Evolutionary conservation across 2,888 invertebrate species (phyloP).

Genomic region (Meghimatium bilineatum): DNA sequence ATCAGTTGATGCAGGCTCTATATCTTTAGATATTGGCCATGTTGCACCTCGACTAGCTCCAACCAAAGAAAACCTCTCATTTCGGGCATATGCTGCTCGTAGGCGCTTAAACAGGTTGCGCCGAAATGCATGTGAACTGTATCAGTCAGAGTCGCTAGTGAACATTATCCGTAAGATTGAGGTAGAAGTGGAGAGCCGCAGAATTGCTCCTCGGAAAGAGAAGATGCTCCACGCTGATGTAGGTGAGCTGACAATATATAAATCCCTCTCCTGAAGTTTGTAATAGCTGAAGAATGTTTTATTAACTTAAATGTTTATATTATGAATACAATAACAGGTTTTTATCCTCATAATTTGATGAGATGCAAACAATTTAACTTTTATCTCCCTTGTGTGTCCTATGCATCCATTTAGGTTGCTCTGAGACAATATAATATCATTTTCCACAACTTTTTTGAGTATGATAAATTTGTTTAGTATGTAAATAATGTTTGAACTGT

Average conservation of each 20-base stretch:
- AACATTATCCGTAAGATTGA: conserved; percentile 84
- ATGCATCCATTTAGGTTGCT: too few relatives aligned
- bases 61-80: conserved; percentile 76
- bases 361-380: too few relatives aligned
- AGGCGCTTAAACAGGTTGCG: conserved; percentile 75
- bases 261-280: too few relatives aligned
- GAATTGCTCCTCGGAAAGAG: conserved; percentile 86
- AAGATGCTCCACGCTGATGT: conserved; percentile 89
- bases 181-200: conserved; percentile 85
- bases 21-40: conserved; percentile 59
- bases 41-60: conserved; percentile 68
- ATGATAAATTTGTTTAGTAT: too few relatives aligned
- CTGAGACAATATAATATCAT: too few relatives aligned
- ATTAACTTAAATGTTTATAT: too few relatives aligned
- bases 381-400: too few relatives aligned
- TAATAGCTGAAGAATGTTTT: too few relatives aligned
- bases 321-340: too few relatives aligned
- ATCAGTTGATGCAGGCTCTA: conserved; percentile 72
- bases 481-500: too few relatives aligned
- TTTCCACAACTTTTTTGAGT: too few relatives aligned
- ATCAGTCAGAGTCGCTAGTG: conserved; percentile 82
- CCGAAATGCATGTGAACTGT: conserved; percentile 80
- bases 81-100: conserved; percentile 75
- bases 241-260: conserved; percentile 77
- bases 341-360: too few relatives aligned